These are phyloP conservation scores for Synanthedon andrenaeformis DNA, from an alignment of 2,888 invertebrate genomes.

Conservation along the genomic window DNA sequence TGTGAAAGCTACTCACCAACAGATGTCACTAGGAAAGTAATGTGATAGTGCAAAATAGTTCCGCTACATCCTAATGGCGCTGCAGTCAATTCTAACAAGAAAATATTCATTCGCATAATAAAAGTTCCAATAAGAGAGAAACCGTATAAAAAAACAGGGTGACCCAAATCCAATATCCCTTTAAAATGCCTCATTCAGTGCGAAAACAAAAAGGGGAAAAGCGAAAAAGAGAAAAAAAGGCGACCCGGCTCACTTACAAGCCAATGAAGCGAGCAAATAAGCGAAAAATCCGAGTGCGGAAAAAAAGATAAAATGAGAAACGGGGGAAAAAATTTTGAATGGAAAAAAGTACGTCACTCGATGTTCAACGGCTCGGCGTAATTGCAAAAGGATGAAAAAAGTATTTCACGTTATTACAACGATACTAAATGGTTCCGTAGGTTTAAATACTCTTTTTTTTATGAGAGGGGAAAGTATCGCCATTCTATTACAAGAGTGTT, in stretches of 20 bases:
- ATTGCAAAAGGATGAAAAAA: slow-evolving; percentile 55
- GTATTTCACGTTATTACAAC: slow-evolving; percentile 9
- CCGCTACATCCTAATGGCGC: slow-evolving; percentile 12
- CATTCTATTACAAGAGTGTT: too few relatives aligned
- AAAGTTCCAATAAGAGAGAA: not conserved
- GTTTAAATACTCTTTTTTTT: too few relatives aligned
- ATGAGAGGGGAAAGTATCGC: too few relatives aligned
- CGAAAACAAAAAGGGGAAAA: slow-evolving; percentile 8
- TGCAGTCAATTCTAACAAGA: slow-evolving; percentile 20
- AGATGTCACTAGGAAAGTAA: slow-evolving; percentile 23
- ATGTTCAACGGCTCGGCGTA: slow-evolving; percentile 48
- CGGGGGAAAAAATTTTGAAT: slow-evolving; percentile 17
- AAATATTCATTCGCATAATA: not conserved
- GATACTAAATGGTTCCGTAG: too few relatives aligned
- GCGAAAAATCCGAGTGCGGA: slow-evolving; percentile 64
- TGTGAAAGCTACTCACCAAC: slow-evolving; percentile 8
- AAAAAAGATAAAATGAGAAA: slow-evolving; percentile 58
- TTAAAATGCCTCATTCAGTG: slow-evolving; percentile 4
- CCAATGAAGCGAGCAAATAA: slow-evolving; percentile 69
- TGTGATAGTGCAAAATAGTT: slow-evolving; percentile 18
- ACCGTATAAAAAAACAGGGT: slow-evolving; percentile 12
- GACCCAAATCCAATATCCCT: slow-evolving; percentile 45
- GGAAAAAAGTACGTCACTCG: slow-evolving; percentile 44
- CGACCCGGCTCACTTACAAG: slow-evolving; percentile 64
- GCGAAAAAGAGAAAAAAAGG: slow-evolving; percentile 5